Conservation (phyloP, 2,888 invertebrate genomes). For the Chrysina gloriosa region DNA sequence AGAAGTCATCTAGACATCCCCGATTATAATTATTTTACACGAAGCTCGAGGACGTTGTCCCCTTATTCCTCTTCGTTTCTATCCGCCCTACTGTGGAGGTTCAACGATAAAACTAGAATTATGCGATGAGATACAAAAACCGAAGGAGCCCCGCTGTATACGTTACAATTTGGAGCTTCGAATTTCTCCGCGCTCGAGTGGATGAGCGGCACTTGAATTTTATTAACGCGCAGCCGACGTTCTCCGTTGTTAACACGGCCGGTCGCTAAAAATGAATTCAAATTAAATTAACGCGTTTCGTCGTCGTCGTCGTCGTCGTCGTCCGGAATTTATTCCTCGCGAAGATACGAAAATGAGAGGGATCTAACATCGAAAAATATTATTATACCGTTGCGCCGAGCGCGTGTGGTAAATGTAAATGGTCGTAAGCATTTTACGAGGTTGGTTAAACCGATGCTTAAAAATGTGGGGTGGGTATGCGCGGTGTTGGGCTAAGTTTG, state of each 20-base stretch:
- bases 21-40: constrained; percentile 15
- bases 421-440: too few species aligned
- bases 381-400: too few species aligned
- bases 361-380: too few species aligned
- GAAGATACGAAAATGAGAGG: not conserved
- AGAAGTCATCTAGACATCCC: not conserved
- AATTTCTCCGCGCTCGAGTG: constrained; percentile 18
- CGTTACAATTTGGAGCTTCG: not conserved
- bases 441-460: too few species aligned
- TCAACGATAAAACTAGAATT: constrained; percentile 31
- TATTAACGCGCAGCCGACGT: constrained; percentile 11
- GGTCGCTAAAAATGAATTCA: constrained; percentile 23
- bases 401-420: too few species aligned
- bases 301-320: too few species aligned
- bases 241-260: constrained; percentile 16
- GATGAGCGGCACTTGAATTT: constrained; percentile 16
- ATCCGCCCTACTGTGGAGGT: too few species aligned
- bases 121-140: constrained; percentile 26
- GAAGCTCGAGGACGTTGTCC: not conserved
- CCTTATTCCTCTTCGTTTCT: constrained; percentile 18
- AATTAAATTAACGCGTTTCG: constrained; percentile 10
- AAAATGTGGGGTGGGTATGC: too few species aligned
- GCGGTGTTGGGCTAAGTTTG: too few species aligned
- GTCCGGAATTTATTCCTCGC: not conserved
- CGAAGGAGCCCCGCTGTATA: too few species aligned